Percentiles rank a stretch among this genome's conserved stretches.
Evolutionary conservation across 2,888 invertebrate genomes (phyloP).

Genomic region (Coecobrya sp.): DNA sequence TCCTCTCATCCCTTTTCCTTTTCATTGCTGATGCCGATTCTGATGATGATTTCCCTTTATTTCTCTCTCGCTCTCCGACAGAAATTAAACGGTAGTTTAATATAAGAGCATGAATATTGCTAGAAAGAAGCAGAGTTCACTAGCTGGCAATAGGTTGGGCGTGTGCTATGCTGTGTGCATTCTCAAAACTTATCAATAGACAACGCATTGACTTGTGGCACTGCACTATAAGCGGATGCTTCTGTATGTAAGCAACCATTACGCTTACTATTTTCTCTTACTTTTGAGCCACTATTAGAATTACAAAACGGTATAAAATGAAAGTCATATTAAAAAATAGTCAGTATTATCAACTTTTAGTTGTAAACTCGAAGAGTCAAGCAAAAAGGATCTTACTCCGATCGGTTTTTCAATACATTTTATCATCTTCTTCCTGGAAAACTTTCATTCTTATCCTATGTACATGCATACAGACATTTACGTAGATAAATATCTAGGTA

Average conservation of each 20-base stretch:
- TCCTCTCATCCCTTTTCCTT: constrained; percentile 67
- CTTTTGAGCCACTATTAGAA: constrained; percentile 24
- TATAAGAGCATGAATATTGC: constrained; percentile 46
- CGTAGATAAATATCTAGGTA: background rate
- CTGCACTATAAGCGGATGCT: background rate
- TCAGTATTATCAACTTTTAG: constrained; percentile 39
- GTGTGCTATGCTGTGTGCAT: constrained; percentile 45
- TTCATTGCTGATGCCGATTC: constrained; percentile 68
- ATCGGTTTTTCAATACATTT: constrained; percentile 72
- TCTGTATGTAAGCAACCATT: background rate
- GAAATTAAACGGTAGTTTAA: constrained; percentile 72
- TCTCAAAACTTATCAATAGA: constrained; percentile 64
- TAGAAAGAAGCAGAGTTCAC: background rate
- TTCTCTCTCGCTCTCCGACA: background rate
- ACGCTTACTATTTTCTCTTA: background rate
- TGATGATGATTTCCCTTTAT: constrained; percentile 47
- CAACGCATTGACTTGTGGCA: constrained; percentile 41
- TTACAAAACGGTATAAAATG: constrained; percentile 53
- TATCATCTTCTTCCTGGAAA: constrained; percentile 59
- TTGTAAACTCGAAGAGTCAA: constrained; percentile 33
- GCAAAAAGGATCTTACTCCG: constrained; percentile 53
- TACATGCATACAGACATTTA: constrained; percentile 1
- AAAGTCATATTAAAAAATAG: constrained; percentile 34
- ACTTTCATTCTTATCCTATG: constrained; percentile 11
- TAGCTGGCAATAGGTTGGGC: constrained; percentile 1